Percentiles rank a stretch among this genome's conserved stretches.
Evolutionary conservation across 2,888 invertebrate species (phyloP).

Genomic region (Clunio marinus): DNA sequence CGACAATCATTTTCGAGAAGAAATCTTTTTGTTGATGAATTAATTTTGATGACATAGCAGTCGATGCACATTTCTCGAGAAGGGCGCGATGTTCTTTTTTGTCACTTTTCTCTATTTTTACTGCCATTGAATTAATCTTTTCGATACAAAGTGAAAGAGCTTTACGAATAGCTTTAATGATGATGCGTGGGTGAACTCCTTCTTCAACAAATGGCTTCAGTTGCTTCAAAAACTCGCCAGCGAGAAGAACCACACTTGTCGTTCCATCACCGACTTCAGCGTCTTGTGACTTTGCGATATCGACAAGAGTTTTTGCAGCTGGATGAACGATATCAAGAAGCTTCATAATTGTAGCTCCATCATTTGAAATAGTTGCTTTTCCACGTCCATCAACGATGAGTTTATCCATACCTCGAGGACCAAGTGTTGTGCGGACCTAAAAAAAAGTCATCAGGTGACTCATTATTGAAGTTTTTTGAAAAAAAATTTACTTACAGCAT

Average conservation of each 20-base stretch:
- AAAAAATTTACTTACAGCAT: constrained; percentile 64
- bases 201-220: constrained; percentile 95
- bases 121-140: constrained; percentile 76
- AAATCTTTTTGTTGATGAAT: constrained; percentile 93
- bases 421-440: constrained; percentile 83
- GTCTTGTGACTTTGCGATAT: constrained; percentile 98
- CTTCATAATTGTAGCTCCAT: constrained; percentile 98
- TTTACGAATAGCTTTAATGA: constrained; percentile 83
- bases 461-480: neutral
- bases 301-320: constrained; percentile 95
- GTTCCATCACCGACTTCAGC: constrained; percentile 99
- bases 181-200: constrained; percentile 87
- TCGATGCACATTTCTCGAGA: constrained; percentile 86
- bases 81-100: constrained; percentile 59
- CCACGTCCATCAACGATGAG: constrained; percentile 86
- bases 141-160: constrained; percentile 78
- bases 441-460: neutral
- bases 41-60: constrained; percentile 94
- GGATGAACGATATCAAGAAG: constrained; percentile 97
- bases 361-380: constrained; percentile 96
- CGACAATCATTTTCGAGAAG: constrained; percentile 96
- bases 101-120: constrained; percentile 64
- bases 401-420: constrained; percentile 99
- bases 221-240: constrained; percentile 92
- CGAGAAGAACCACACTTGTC: constrained; percentile 92